Evolutionary conservation across 2,888 invertebrate genomes (phyloP).

Genomic region (Linnaemya tessellans): DNA sequence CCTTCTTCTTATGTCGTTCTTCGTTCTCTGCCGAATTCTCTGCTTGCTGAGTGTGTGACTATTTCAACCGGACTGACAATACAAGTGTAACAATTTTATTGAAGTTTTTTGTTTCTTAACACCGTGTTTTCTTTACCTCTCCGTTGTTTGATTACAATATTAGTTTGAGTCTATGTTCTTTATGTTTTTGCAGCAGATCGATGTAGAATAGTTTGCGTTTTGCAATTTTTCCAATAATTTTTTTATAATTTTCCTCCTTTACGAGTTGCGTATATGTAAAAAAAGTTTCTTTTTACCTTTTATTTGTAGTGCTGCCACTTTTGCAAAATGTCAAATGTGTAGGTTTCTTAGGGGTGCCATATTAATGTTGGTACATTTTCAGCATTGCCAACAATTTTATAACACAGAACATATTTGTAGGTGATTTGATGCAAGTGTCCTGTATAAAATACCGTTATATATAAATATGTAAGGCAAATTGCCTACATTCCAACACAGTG

Average conservation of each 20-base stretch:
- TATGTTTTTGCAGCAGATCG: conserved; percentile 24
- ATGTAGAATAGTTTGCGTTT: conserved; percentile 56
- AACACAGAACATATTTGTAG: neutral
- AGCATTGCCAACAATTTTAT: conserved; percentile 12
- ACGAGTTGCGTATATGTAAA: conserved; percentile 65
- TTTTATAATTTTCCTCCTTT: conserved; percentile 56
- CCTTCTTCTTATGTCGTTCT: conserved; percentile 60
- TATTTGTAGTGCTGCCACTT: conserved; percentile 46
- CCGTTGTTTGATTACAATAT: conserved; percentile 56
- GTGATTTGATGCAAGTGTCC: neutral
- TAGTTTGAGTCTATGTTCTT: conserved; percentile 14
- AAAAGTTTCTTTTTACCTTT: conserved; percentile 62
- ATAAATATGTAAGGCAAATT: too few species aligned
- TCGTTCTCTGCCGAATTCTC: conserved; percentile 63
- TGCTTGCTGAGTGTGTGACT: conserved; percentile 70
- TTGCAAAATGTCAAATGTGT: conserved; percentile 41
- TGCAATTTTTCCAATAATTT: conserved; percentile 57
- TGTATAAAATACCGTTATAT: too few species aligned
- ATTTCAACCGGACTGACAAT: conserved; percentile 69
- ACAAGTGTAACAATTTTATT: conserved; percentile 60
- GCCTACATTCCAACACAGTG: too few species aligned
- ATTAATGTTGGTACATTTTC: neutral
- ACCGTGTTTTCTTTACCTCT: conserved; percentile 50
- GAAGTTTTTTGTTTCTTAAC: conserved; percentile 51
- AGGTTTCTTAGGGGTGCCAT: conserved; percentile 20